phyloP scores from a whole-genome alignment of 1,140 invertebrate species.

The Apis laboriosa region DNA sequence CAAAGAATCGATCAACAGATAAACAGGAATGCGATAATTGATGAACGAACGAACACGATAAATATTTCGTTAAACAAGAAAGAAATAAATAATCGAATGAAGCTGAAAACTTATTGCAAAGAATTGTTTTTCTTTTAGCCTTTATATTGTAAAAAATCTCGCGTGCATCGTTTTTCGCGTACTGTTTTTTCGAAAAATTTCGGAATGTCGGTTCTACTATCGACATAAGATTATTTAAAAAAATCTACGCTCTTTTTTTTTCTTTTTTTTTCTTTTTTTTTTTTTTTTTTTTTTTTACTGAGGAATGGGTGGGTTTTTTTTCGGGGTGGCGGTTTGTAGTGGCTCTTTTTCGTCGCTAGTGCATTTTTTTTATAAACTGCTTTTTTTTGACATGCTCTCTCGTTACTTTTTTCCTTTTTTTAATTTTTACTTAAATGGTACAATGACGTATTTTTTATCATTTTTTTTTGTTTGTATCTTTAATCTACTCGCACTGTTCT shows the following conservation, averaged over 20 bases:
- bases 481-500: slow-evolving; percentile 78
- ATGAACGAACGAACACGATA: slow-evolving; percentile 6
- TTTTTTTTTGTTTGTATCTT: slow-evolving; percentile 60
- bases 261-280: not conserved
- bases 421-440: slow-evolving; percentile 55
- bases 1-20: slow-evolving; percentile 5
- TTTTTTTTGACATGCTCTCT: slow-evolving; percentile 53
- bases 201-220: not conserved
- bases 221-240: slow-evolving; percentile 33
- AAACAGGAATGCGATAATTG: slow-evolving; percentile 22
- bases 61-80: not conserved
- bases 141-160: slow-evolving; percentile 2
- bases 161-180: not conserved
- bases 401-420: slow-evolving; percentile 38
- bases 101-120: slow-evolving; percentile 8
- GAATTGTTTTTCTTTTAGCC: not conserved
- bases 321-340: slow-evolving; percentile 43
- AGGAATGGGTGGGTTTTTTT: slow-evolving; percentile 15
- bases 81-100: slow-evolving; percentile 12
- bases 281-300: not conserved
- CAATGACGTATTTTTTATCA: slow-evolving; percentile 58
- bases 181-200: not conserved
- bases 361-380: slow-evolving; percentile 35
- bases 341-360: slow-evolving; percentile 35
- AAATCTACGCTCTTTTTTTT: slow-evolving; percentile 28